Evolutionary conservation across 1,140 invertebrate species (phyloP).

Genomic region (Centruroides sculpturatus): DNA sequence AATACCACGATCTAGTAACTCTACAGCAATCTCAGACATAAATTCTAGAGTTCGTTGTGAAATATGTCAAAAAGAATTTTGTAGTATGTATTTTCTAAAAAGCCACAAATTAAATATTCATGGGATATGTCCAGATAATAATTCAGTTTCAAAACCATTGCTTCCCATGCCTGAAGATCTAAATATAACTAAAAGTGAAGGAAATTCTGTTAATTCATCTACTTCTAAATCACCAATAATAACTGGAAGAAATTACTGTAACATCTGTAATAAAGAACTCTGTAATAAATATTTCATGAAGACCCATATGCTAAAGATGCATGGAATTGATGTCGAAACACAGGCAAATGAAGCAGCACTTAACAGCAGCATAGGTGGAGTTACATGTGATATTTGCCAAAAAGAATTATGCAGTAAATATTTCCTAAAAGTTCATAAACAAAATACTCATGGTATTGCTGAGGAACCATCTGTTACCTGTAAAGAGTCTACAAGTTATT

Average conservation of each 20-base stretch:
- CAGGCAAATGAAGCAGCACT: constrained; percentile 40
- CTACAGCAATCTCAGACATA: neutral
- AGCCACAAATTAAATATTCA: constrained; percentile 10
- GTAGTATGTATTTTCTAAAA: constrained; percentile 10
- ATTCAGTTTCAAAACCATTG: neutral
- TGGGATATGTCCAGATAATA: constrained; percentile 4
- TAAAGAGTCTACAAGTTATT: neutral
- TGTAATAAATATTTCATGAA: constrained; percentile 99
- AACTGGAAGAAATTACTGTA: constrained; percentile 67
- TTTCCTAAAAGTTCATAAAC: constrained; percentile 89
- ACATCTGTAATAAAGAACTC: constrained; percentile 97
- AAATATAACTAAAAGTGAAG: neutral
- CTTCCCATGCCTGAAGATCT: neutral
- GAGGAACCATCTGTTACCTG: constrained; percentile 37
- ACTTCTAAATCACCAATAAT: constrained; percentile 1
- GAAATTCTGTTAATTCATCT: neutral
- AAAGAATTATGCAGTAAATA: constrained; percentile 97
- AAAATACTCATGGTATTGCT: constrained; percentile 89
- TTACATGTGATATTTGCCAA: constrained; percentile 91
- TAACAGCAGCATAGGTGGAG: constrained; percentile 73
- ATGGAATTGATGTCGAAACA: constrained; percentile 75
- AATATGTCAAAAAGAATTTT: constrained; percentile 20
- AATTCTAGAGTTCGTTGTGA: constrained; percentile 35
- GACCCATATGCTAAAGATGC: constrained; percentile 98
- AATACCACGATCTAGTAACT: neutral